Base-by-base conservation (phyloP, 2,797 vertebrate species). In the Zalophus californianus region DNA sequence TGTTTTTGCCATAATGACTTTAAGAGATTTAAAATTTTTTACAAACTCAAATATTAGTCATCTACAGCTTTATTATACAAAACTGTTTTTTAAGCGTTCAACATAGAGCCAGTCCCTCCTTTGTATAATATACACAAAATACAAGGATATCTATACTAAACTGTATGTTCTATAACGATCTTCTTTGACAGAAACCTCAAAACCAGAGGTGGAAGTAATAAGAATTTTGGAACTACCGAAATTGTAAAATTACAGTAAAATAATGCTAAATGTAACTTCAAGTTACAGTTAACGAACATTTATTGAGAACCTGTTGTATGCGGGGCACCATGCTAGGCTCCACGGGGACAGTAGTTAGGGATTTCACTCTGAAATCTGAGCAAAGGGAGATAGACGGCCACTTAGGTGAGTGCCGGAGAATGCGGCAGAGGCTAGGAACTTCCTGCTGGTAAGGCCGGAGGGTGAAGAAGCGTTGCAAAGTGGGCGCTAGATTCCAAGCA, bases 101-200 rank as follows among this genome's bases (percentile, higher is more conserved):
- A 66, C 27, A 77, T 38, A 62, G 16, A 87, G 20, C 79, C 18
- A 62, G 20, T 78, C 77, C 13, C 2, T 83, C 66, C 79, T 64
- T 54, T 70, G 58, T 3, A 72, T 29, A 85, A 44, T 41, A 77
- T 29, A 3, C 41, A 83, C 90, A 23, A 54, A 38, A n/a, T 29
- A 62, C 27, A 52, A 50, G 50, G 62, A 85, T 70, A 72, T 10
- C 23, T 32, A 60, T 2, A 23, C 10, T 72, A 60, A 88, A 38
- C 10, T 50, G 38, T 62, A 56, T 68, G 35, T 80, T 62, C 6
- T 44, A 2, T 32, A 85, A 77, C n/a, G 68, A 58, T 86, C 52
- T 60, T 91, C 56, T 77, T 94, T 70, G 48, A 66, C n/a, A 83
- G 29, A 89, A 94, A 86, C 25, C 92, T 94, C 66, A 88, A 83